Percentiles rank a stretch among this genome's conserved stretches.
Conservation (phyloP, 2,797 vertebrate species). For the Scolopax rusticola region DNA sequence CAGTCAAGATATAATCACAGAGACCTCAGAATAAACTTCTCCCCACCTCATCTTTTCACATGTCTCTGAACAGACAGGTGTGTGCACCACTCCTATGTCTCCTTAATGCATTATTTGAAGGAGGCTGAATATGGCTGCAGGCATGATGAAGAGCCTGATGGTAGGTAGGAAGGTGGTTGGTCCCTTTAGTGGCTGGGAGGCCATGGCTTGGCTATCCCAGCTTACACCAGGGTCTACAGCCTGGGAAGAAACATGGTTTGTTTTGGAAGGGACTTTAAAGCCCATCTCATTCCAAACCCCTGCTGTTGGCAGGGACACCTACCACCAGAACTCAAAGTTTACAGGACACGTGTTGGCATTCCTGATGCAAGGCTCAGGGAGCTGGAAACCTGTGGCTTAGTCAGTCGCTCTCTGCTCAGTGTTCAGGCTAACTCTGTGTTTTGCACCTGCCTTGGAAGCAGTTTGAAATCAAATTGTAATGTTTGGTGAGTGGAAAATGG, state of each 20-base stretch:
- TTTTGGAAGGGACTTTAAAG: not conserved
- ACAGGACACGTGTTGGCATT: not conserved
- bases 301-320: not conserved
- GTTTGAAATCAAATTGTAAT: not conserved
- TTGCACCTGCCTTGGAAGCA: not conserved
- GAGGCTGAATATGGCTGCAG: constrained; percentile 1
- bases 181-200: not conserved
- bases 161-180: not conserved
- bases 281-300: not conserved
- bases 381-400: not conserved
- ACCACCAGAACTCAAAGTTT: not conserved
- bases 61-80: constrained; percentile 45
- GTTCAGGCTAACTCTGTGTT: not conserved
- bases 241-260: not conserved
- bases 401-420: not conserved
- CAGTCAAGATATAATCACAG: constrained; percentile 40
- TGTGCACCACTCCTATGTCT: not conserved
- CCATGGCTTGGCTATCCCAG: not conserved
- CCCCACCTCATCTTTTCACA: constrained; percentile 30
- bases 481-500: not conserved
- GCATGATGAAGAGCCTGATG: not conserved
- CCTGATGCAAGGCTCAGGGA: not conserved
- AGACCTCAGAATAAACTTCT: constrained; percentile 58
- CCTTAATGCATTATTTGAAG: not conserved
- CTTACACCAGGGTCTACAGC: not conserved